These are phyloP conservation scores for Syngnathus acus DNA, from an alignment of 2,797 vertebrate genomes.

Conservation along the genomic window DNA sequence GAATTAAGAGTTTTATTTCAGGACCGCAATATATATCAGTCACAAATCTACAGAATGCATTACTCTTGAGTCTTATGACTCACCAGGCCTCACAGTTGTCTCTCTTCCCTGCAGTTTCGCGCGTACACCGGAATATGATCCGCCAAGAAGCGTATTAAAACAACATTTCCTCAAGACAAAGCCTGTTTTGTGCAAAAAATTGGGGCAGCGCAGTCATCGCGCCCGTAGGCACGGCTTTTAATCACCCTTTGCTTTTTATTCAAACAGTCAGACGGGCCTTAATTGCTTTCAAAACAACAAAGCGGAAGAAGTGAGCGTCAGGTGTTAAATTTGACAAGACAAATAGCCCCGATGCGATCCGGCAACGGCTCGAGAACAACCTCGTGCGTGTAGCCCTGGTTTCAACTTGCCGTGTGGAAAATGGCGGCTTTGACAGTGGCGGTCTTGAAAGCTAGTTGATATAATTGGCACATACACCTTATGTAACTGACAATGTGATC, in stretches of 20 bases:
- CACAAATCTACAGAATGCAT: too few species aligned
- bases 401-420: neutral
- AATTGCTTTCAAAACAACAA: neutral
- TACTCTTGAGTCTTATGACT: neutral
- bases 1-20: neutral
- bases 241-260: neutral
- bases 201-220: neutral
- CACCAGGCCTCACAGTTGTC: neutral
- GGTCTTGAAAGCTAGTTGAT: constrained; percentile 1
- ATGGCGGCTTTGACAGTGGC: neutral
- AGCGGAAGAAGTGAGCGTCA: neutral
- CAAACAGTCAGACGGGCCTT: neutral
- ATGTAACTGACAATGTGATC: neutral
- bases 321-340: neutral
- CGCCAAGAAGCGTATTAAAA: neutral
- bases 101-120: neutral
- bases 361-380: neutral
- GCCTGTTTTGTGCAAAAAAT: neutral
- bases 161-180: neutral
- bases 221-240: neutral
- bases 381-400: neutral
- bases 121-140: neutral
- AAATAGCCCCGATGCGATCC: neutral
- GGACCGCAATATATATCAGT: neutral
- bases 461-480: constrained; percentile 2